Percentiles rank a stretch among this genome's conserved stretches.
Conservation (phyloP, 2,888 invertebrate genomes). For the Ferdinandea cuprea region DNA sequence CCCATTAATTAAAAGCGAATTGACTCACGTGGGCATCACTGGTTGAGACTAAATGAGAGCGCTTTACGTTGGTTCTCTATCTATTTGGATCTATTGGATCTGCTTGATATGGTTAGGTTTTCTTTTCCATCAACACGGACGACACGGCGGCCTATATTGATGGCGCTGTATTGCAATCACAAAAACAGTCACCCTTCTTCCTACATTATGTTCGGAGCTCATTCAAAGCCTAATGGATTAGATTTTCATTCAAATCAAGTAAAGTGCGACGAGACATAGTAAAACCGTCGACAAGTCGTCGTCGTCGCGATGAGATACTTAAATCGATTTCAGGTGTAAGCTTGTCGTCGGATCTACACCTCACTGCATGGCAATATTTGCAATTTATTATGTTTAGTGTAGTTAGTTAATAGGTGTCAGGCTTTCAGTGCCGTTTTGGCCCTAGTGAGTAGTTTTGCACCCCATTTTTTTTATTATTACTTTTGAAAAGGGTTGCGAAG, state of each 20-base stretch:
- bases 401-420: too few relatives aligned
- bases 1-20: conserved; percentile 71
- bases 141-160: conserved; percentile 4
- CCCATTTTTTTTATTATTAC: too few relatives aligned
- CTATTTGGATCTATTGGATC: conserved; percentile 55
- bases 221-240: conserved; percentile 14
- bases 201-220: conserved; percentile 22
- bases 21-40: conserved; percentile 65
- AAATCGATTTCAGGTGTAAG: conserved; percentile 57
- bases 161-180: neutral
- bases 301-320: conserved; percentile 23
- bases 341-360: conserved; percentile 21
- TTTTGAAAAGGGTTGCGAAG: too few relatives aligned
- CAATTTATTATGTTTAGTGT: neutral
- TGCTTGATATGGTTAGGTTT: conserved; percentile 40
- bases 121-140: conserved; percentile 11
- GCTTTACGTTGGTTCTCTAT: conserved; percentile 28
- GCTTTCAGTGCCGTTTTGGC: too few relatives aligned
- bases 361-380: neutral
- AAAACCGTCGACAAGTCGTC: conserved; percentile 51
- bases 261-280: conserved; percentile 30
- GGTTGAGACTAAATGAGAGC: conserved; percentile 48
- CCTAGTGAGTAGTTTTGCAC: too few relatives aligned
- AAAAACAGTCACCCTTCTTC: conserved; percentile 5
- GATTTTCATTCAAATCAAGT: conserved; percentile 21